A percentile compares a stretch with the other conserved stretches of the same genome.
Evolutionary conservation across 1,140 invertebrate genomes (phyloP).

Genomic region (Proales similis): DNA sequence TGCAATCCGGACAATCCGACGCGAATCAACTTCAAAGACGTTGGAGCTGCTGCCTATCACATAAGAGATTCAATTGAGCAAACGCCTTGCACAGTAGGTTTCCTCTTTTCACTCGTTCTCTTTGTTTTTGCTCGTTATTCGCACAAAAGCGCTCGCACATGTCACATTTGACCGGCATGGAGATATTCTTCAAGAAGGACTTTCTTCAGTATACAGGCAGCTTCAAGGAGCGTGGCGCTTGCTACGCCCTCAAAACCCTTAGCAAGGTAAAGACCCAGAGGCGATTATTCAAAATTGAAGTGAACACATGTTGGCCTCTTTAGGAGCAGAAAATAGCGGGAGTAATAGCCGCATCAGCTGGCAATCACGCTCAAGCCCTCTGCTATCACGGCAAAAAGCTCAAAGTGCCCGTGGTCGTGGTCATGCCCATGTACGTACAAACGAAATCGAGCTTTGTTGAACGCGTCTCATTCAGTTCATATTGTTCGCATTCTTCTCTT

Average conservation of each 20-base stretch:
- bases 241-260: slow-evolving; percentile 72
- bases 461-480: background rate
- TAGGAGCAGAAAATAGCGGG: slow-evolving; percentile 65
- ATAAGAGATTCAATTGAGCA: slow-evolving; percentile 72
- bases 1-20: slow-evolving; percentile 70
- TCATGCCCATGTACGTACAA: slow-evolving; percentile 67
- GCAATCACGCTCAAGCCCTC: slow-evolving; percentile 81
- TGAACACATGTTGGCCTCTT: slow-evolving; percentile 13
- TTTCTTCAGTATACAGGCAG: slow-evolving; percentile 83
- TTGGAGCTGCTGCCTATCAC: slow-evolving; percentile 78
- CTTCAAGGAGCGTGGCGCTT: slow-evolving; percentile 84
- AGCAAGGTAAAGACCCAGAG: slow-evolving; percentile 45
- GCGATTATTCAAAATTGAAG: background rate
- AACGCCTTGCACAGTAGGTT: slow-evolving; percentile 73
- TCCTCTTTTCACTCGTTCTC: background rate
- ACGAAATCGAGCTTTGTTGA: background rate
- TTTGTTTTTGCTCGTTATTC: background rate
- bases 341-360: slow-evolving; percentile 81
- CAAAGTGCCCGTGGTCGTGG: slow-evolving; percentile 75
- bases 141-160: slow-evolving; percentile 60
- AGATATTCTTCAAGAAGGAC: slow-evolving; percentile 85
- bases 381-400: slow-evolving; percentile 76
- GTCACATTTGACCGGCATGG: slow-evolving; percentile 68
- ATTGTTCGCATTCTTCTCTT: slow-evolving; percentile 42
- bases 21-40: slow-evolving; percentile 71